Base-by-base conservation (phyloP, 37 sponge, comb jelly and placozoan species). In the Cliona cf. orientalis region DNA sequence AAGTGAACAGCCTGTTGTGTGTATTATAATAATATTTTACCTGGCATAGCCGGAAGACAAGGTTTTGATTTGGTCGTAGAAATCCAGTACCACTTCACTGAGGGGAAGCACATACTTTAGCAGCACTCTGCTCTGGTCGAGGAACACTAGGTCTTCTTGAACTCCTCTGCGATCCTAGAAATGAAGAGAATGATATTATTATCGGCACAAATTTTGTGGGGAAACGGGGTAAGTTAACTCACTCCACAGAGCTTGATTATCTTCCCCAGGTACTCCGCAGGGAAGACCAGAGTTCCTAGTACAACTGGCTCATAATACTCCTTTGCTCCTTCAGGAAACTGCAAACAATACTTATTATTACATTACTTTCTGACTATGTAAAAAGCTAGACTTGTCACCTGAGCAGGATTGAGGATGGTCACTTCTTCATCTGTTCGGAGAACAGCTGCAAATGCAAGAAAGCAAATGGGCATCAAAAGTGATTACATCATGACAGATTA, bases 11-110 rank as follows among this genome's bases (percentile, higher is more conserved):
- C n/a, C n/a, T 49, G 55, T 11, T 49, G 55, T 49, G 55, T 49
- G 55, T 17, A 49, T 49, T 49, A 17, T 49, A 49, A 19, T 11
- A 19, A 49, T 28, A 41, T 25, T 9, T 36, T 42, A 95, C 95
- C 90, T 91, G 19, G 95, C 97, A 83, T 93, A 98, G 19, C 99
- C 99, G 26, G 94, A 91, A 38, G 96, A 86, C 5, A 93, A 31
- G 32, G 86, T 75, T 76, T 98, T 98, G 17, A 98, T 65, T 34
- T 84, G 74, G 72, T 90, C 87, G 37, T 86, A 90, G 80, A 98
- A 98, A 37, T 98, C 99, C 19, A 87, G 49, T 1, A 98, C 84
- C 4, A 95, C 85, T 60, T 98, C 99, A 66, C 75, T 72, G 33
- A 98, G 82, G 25, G 99, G 99, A 1, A 98, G 79, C 31, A 61